A percentile compares a stretch with the other conserved stretches of the same genome.
phyloP scores from a whole-genome alignment of 2,888 invertebrate genomes.

The Cotesia congregata region DNA sequence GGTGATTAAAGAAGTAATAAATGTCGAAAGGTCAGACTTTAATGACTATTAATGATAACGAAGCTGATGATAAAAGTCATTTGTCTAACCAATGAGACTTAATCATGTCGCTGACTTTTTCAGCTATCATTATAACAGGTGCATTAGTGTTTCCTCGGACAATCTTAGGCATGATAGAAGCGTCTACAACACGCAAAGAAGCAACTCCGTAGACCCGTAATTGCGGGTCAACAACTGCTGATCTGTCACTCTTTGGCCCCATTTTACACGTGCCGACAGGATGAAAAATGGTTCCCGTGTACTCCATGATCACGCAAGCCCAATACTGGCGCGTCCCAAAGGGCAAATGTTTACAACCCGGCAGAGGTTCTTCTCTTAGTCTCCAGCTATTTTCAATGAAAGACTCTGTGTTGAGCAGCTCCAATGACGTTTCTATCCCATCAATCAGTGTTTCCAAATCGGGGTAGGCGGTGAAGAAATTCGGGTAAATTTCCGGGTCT shows the following conservation, averaged over 20 bases:
- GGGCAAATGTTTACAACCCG: slow-evolving; percentile 72
- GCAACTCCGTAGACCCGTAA: slow-evolving; percentile 77
- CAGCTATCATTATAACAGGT: slow-evolving; percentile 74
- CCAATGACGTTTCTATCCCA: slow-evolving; percentile 75
- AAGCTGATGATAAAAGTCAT: slow-evolving; percentile 13
- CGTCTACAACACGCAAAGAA: slow-evolving; percentile 78
- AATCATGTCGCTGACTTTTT: slow-evolving; percentile 72
- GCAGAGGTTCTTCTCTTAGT: slow-evolving; percentile 74
- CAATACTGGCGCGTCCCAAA: slow-evolving; percentile 80
- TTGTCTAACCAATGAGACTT: slow-evolving; percentile 58
- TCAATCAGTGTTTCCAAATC: slow-evolving; percentile 77
- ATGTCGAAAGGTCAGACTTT: not conserved
- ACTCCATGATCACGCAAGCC: slow-evolving; percentile 77
- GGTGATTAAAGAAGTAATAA: not conserved
- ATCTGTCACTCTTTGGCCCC: slow-evolving; percentile 76
- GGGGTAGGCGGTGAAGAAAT: slow-evolving; percentile 76
- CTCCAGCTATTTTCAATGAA: slow-evolving; percentile 74
- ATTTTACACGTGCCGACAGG: slow-evolving; percentile 81
- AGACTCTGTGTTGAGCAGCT: slow-evolving; percentile 75
- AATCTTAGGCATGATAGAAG: slow-evolving; percentile 78
- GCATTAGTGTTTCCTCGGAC: slow-evolving; percentile 73
- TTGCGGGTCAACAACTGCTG: slow-evolving; percentile 78
- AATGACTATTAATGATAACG: not conserved
- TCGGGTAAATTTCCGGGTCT: slow-evolving; percentile 81
- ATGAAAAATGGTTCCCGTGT: slow-evolving; percentile 80